Percentiles rank a stretch among this genome's conserved stretches.
Evolutionary conservation across 1,140 invertebrate genomes (phyloP).

Genomic region (Drosophila orosa): DNA sequence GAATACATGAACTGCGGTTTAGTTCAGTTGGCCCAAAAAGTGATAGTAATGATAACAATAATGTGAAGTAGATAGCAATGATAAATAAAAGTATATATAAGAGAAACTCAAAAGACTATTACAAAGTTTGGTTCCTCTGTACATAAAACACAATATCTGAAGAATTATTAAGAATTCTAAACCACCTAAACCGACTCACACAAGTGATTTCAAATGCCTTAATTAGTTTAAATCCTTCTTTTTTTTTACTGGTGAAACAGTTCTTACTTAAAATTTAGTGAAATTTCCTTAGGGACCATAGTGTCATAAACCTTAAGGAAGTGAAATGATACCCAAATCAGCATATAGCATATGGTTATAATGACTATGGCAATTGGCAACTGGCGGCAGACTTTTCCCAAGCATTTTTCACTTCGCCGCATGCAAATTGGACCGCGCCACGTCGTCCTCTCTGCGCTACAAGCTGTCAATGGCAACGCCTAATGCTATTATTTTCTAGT

Average conservation of each 20-base stretch:
- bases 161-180: neutral
- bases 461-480: conserved; percentile 66
- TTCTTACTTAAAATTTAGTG: neutral
- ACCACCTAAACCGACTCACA: neutral
- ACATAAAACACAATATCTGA: neutral
- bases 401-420: conserved; percentile 37
- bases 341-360: conserved; percentile 13
- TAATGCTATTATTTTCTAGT: conserved; percentile 66
- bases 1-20: neutral
- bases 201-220: neutral
- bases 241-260: neutral
- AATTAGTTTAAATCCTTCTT: no score
- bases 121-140: neutral
- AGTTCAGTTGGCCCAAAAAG: neutral
- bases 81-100: neutral
- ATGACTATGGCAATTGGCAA: conserved; percentile 32
- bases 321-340: conserved; percentile 9
- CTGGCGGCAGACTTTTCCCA: conserved; percentile 49
- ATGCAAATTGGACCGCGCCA: conserved; percentile 51
- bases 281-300: no score
- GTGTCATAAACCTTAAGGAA: neutral
- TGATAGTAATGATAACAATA: neutral
- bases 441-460: conserved; percentile 6
- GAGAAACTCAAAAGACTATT: no score
- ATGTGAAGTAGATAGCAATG: neutral